A percentile compares a stretch with the other conserved stretches of the same genome.
These are phyloP conservation scores for Antigone vipio DNA, from an alignment of 2,113 vertebrate species.

Conservation along the genomic window DNA sequence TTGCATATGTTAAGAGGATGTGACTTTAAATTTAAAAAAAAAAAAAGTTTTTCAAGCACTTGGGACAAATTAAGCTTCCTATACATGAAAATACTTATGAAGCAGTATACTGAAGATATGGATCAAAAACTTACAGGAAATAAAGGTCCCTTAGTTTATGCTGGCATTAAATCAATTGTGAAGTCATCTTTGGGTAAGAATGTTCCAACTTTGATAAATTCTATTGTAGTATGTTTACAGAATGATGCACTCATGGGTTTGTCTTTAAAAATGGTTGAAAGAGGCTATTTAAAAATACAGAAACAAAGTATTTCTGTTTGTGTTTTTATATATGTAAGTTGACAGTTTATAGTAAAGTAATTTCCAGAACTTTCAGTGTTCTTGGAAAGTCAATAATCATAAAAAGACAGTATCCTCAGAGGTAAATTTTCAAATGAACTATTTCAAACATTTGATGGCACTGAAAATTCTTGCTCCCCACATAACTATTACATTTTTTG, in stretches of 20 bases:
- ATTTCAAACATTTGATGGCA: not conserved
- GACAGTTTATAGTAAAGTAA: not conserved
- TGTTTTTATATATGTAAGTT: not conserved
- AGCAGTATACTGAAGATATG: slow-evolving; percentile 93
- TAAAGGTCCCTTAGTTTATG: slow-evolving; percentile 90
- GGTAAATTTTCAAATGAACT: not conserved
- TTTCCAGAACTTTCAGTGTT: not conserved
- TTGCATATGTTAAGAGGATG: not conserved
- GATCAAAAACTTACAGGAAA: slow-evolving; percentile 91
- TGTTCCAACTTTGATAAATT: slow-evolving; percentile 9
- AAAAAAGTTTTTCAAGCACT: not conserved
- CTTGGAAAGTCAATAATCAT: not conserved
- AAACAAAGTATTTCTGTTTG: not conserved
- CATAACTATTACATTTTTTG: not conserved
- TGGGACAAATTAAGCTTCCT: slow-evolving; percentile 75
- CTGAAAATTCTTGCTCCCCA: not conserved
- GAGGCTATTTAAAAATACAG: not conserved
- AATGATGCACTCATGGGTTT: not conserved
- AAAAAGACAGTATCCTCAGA: not conserved
- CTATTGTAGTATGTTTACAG: not conserved
- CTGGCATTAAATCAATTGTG: slow-evolving; percentile 95
- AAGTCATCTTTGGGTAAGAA: slow-evolving; percentile 92
- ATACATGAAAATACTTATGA: slow-evolving; percentile 93
- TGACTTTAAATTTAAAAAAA: not conserved
- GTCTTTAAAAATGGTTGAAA: not conserved